These are phyloP conservation scores for Lithophane socia DNA, from an alignment of 2,888 invertebrate genomes.

Conservation along the genomic window DNA sequence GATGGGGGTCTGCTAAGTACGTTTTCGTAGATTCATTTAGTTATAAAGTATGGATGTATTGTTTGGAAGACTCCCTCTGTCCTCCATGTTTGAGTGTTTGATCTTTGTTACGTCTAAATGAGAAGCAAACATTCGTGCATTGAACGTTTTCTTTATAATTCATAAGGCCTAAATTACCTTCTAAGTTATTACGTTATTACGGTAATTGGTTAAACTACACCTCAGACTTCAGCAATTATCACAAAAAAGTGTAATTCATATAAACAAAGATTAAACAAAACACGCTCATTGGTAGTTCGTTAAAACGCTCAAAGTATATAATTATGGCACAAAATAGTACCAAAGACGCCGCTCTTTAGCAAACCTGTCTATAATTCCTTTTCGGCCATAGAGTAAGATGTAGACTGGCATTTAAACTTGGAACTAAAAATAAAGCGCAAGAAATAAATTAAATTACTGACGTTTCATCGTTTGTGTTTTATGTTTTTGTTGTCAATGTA, in stretches of 20 bases:
- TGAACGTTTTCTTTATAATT: conserved; percentile 24
- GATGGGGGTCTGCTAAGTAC: conserved; percentile 59
- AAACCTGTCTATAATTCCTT: conserved; percentile 75
- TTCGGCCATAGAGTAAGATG: conserved; percentile 59
- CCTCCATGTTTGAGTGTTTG: conserved; percentile 42
- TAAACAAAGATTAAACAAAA: conserved; percentile 61
- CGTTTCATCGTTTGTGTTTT: conserved; percentile 26
- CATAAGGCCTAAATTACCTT: conserved; percentile 17
- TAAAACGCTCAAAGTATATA: conserved; percentile 69
- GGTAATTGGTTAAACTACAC: conserved; percentile 51
- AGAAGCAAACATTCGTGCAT: conserved; percentile 42
- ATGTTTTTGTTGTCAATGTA: conserved; percentile 28
- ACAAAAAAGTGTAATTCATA: conserved; percentile 57
- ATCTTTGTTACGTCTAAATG: conserved; percentile 34
- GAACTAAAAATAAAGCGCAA: conserved; percentile 25
- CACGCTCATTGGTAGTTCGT: conserved; percentile 61
- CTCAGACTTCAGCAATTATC: conserved; percentile 43
- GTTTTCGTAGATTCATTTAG: conserved; percentile 54
- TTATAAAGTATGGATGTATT: conserved; percentile 52
- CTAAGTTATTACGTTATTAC: conserved; percentile 18
- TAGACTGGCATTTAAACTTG: conserved; percentile 45
- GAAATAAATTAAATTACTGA: conserved; percentile 33
- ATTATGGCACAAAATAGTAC: conserved; percentile 72
- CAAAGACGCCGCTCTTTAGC: conserved; percentile 74
- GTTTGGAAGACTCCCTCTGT: conserved; percentile 21